These are phyloP conservation scores for Drosophila kambysellisi DNA, from an alignment of 2,888 invertebrate genomes.

Conservation along the genomic window DNA sequence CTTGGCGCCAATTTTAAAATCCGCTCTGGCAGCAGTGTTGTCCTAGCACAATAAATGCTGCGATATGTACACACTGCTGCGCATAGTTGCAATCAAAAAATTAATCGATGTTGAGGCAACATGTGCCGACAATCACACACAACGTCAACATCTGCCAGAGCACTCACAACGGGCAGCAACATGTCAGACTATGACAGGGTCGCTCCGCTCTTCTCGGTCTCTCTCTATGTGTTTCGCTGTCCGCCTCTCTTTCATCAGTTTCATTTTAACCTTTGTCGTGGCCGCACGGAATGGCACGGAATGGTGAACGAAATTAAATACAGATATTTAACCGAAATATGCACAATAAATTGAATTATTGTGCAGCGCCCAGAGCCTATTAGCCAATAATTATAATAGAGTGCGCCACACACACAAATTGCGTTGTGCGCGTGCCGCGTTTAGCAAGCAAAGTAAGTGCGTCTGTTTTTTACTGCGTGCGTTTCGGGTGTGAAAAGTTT, in stretches of 20 bases:
- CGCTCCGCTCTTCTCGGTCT: constrained; percentile 42
- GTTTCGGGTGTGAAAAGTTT: constrained; percentile 69
- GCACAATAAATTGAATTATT: constrained; percentile 66
- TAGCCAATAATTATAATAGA: constrained; percentile 6
- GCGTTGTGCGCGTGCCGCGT: constrained; percentile 18
- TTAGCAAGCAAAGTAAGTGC: constrained; percentile 45
- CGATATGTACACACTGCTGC: constrained; percentile 33
- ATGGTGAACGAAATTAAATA: constrained; percentile 55
- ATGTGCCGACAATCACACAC: constrained; percentile 47
- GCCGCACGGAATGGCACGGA: constrained; percentile 64
- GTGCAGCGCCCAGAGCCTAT: constrained; percentile 58
- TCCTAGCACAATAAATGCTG: too few species aligned
- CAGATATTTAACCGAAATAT: constrained; percentile 55
- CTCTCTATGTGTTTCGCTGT: constrained; percentile 29
- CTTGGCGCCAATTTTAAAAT: constrained; percentile 11
- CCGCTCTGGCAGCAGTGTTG: constrained; percentile 20
- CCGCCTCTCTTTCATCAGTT: constrained; percentile 59
- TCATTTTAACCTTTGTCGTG: constrained; percentile 63
- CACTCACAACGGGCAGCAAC: constrained; percentile 44
- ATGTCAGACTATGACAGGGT: constrained; percentile 41
- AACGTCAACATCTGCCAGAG: not conserved
- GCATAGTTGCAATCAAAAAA: constrained; percentile 4
- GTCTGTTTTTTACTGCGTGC: constrained; percentile 30
- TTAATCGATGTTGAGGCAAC: constrained; percentile 45
- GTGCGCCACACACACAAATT: constrained; percentile 15